Evolutionary conservation across 2,797 vertebrate genomes (phyloP).

Genomic region (Tadarida brasiliensis): DNA sequence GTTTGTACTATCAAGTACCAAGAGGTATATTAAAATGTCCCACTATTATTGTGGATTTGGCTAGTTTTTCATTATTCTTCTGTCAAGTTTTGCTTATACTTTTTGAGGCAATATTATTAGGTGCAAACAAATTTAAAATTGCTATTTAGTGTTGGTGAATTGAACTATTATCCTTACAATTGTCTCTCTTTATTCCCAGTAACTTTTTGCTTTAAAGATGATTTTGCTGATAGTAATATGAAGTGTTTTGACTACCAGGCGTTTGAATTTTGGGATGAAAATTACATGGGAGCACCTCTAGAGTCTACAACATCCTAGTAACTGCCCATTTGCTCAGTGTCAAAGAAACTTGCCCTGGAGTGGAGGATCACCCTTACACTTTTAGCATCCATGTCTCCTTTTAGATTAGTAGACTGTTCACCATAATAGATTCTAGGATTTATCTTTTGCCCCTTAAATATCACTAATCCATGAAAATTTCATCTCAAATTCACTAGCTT

Average conservation of each 20-base stretch:
- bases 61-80: constrained; percentile 17
- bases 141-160: not conserved
- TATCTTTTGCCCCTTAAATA: constrained; percentile 33
- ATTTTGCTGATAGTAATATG: not conserved
- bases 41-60: constrained; percentile 21
- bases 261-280: constrained; percentile 3
- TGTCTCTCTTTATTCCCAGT: not conserved
- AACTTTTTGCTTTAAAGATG: not conserved
- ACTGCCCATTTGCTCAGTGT: not conserved
- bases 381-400: not conserved
- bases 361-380: not conserved
- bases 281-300: not conserved
- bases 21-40: not conserved
- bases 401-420: no score
- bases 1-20: not conserved
- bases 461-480: constrained; percentile 38
- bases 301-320: constrained; percentile 3
- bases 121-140: constrained; percentile 24
- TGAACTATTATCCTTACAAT: not conserved
- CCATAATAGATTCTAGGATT: not conserved
- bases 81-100: not conserved
- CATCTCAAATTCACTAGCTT: constrained; percentile 37
- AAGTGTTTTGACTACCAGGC: not conserved
- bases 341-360: not conserved
- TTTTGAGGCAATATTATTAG: constrained; percentile 2